A percentile compares a stretch with the other conserved stretches of the same genome.
These are phyloP conservation scores for Amazona guildingii DNA, from an alignment of 2,113 vertebrate species.

Conservation along the genomic window DNA sequence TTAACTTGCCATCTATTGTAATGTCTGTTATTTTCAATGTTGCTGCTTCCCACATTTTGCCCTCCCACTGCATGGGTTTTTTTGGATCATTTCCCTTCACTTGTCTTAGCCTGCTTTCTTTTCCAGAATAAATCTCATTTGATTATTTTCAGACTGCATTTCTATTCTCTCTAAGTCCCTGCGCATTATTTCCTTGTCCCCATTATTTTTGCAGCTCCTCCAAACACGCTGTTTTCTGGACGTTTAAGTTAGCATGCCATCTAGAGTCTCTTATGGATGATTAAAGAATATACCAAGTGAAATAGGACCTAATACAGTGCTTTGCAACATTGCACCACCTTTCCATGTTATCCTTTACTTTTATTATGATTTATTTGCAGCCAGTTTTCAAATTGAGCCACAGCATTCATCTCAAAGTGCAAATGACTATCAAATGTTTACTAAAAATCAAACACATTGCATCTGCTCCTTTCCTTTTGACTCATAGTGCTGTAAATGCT, in stretches of 20 bases:
- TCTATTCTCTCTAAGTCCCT: slow-evolving; percentile 18
- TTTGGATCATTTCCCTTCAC: slow-evolving; percentile 37
- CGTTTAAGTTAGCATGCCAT: background rate
- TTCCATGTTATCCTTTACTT: background rate
- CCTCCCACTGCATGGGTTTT: slow-evolving; percentile 13
- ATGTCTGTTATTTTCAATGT: slow-evolving; percentile 43
- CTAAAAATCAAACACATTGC: slow-evolving; percentile 31
- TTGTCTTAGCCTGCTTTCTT: slow-evolving; percentile 37
- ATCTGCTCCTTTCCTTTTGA: slow-evolving; percentile 40
- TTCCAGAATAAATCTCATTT: slow-evolving; percentile 2
- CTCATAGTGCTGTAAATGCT: background rate
- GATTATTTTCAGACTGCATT: slow-evolving; percentile 48
- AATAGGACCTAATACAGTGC: background rate
- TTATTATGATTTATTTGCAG: slow-evolving; percentile 41
- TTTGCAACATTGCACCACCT: slow-evolving; percentile 19
- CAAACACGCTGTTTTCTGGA: background rate
- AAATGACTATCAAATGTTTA: slow-evolving; percentile 59
- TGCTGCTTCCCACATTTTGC: background rate
- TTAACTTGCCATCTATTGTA: background rate
- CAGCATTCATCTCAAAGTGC: slow-evolving; percentile 22
- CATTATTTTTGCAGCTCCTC: slow-evolving; percentile 9
- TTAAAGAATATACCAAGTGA: slow-evolving; percentile 33
- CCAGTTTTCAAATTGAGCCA: background rate
- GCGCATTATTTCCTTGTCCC: slow-evolving; percentile 9
- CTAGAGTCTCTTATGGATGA: slow-evolving; percentile 30